These are phyloP conservation scores for Drosophila villosipedis DNA, from an alignment of 2,888 invertebrate genomes.

Conservation along the genomic window DNA sequence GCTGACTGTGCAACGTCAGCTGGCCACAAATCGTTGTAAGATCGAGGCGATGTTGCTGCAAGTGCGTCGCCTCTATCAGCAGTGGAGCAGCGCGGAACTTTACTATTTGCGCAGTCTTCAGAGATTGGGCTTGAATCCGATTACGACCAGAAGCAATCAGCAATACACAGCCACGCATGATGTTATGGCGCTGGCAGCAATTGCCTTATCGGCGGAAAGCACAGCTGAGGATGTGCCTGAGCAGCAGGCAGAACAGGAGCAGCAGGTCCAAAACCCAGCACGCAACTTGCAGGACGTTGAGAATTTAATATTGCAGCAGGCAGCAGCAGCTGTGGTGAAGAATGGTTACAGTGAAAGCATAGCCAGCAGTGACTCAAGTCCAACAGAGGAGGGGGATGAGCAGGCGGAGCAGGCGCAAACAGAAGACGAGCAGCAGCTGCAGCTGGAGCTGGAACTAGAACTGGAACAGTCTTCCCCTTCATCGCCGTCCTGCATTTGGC, in stretches of 20 bases:
- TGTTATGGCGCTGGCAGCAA: conserved; percentile 71
- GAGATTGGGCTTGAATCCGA: conserved; percentile 57
- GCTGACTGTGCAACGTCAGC: conserved; percentile 53
- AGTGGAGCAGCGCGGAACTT: conserved; percentile 74
- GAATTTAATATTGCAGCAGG: conserved; percentile 64
- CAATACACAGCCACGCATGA: conserved; percentile 49
- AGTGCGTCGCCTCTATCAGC: conserved; percentile 59
- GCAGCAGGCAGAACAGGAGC: neutral
- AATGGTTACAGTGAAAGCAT: conserved; percentile 34
- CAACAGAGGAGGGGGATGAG: neutral
- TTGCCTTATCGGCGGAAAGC: conserved; percentile 70
- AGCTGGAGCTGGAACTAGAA: neutral
- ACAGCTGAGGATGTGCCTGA: neutral
- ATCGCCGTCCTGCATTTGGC: conserved; percentile 76
- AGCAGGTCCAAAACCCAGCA: conserved; percentile 4
- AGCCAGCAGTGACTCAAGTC: conserved; percentile 26
- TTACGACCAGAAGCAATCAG: neutral
- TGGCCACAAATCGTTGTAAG: conserved; percentile 45
- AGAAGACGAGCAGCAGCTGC: neutral
- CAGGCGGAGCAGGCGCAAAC: neutral
- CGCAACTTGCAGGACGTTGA: conserved; percentile 66
- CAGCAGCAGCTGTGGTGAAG: conserved; percentile 20
- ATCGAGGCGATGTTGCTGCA: conserved; percentile 59
- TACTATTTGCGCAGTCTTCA: conserved; percentile 73
- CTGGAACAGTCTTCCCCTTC: neutral